Percentiles rank a stretch among this genome's conserved stretches.
Evolutionary conservation across 2,113 vertebrate genomes (phyloP).

Genomic region (Dolichotis patagonum): DNA sequence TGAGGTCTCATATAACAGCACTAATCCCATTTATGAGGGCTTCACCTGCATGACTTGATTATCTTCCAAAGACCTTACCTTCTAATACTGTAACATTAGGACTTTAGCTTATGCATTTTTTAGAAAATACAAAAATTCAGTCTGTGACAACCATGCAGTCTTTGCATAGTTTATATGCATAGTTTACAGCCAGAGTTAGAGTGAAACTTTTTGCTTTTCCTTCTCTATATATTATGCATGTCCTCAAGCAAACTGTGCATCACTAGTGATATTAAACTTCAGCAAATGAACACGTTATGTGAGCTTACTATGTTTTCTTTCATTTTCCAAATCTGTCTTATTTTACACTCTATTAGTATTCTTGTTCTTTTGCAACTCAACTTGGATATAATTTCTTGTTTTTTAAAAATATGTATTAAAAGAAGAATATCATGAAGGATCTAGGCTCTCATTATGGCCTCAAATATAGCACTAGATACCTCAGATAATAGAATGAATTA

Average conservation of each 20-base stretch:
- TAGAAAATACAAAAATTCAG: neutral
- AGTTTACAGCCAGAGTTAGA: neutral
- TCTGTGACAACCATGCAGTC: neutral
- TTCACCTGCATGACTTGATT: neutral
- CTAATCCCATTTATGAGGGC: neutral
- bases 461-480: neutral
- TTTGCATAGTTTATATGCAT: neutral
- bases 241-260: neutral
- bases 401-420: neutral
- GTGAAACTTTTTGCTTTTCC: neutral
- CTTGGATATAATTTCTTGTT: neutral
- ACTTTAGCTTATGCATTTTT: neutral
- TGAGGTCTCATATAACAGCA: neutral
- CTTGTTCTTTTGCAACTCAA: neutral
- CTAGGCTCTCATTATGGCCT: neutral
- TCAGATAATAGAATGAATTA: neutral
- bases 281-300: neutral
- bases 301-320: neutral
- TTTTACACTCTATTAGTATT: neutral
- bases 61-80: neutral
- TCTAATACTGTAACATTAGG: neutral
- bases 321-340: neutral
- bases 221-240: neutral
- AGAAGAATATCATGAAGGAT: neutral
- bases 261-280: neutral